Evolutionary conservation across 2,797 vertebrate species (phyloP), one percentile per base, ranked within the genome.

Genomic region (Merluccius polli): DNA sequence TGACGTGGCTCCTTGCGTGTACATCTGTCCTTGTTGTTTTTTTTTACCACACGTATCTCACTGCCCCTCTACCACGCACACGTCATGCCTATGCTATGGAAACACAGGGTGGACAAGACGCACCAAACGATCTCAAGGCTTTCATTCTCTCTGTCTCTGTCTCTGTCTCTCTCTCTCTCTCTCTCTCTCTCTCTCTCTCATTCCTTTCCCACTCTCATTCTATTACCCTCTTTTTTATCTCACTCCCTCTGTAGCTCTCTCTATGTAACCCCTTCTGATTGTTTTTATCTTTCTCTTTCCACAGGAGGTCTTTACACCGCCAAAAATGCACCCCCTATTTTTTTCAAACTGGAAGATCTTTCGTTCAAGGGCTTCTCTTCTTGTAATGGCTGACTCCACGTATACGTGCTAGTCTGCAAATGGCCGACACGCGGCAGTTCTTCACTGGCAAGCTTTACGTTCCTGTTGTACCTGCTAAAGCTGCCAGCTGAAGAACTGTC

Each of bases 401-500:
- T 1, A 72, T 52, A 77, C 35, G 72, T 72, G 68, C 68, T 24
- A 69, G 75, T 79, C 75, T 80, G 48, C 16, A 70, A 83, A 86
- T 93, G 95, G 97, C 96, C 95, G 93, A 95, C 95, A 88, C 91
- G 95, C 95, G 95, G 95, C 95, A 95, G 98, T 99, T 99, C 97
- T 99, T 99, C 98, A 96, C 97, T 97, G 97, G 97, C 97, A 95
- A 97, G 97, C 97, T 99, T 99, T 99, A 99, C 95, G 98, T 98
- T 95, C 92, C 91, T 95, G 89, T 96, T 65, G 91, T 91, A 93
- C 88, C 95, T 94, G 95, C 98, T 98, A 99, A 99, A 99, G 98
- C 98, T 99, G 98, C 98, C 98, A 99, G 98, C 97, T 99, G 98
- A 99, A 99, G 98, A 99, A 98, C 98, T 98, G 97, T 95, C 97